Evolutionary conservation across 2,888 invertebrate genomes (phyloP), one percentile per base, ranked within the genome.

Genomic region (Elmis aenea): DNA sequence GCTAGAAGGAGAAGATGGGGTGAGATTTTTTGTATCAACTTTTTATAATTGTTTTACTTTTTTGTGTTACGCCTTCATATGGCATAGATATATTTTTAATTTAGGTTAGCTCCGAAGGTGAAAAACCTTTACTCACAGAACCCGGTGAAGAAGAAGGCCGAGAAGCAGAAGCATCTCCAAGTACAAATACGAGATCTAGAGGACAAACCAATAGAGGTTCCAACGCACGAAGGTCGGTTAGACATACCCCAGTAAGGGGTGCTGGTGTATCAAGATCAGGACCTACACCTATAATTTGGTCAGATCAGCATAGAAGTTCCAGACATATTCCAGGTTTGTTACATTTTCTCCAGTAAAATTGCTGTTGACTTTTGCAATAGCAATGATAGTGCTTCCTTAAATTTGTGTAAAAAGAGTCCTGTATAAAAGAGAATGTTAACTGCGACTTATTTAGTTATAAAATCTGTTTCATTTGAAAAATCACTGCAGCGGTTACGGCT

Each of bases 91-190:
- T 9, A 29, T 18, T 12, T 27, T 13, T 33, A 26, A 15, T 11
- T 18, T 9, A 64, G 64, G 78, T 77, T 11, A 76, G 74, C 37
- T 78, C 79, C 1, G 81, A 81, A 55, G 76, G 76, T 11, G 81
- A 81, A 57, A 80, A 80, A 51, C 72, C 72, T 26, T 61, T 69
- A 9, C 68, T 70, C 11, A 56, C 62, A 4, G 73, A 68, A 25
- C 5, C 18, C 8, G 66, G 61, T 5, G 66, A 65, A 44, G 85
- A 86, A 61, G 87, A 87, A 59, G 86, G 83, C 2, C 79, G 87
- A 30, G 87, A 87, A 67, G 87, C 87, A 2, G 87, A 87, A 64
- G 87, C 87, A 2, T 79, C 78, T 1, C 78, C 76, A 2, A 77
- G 77, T 11, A 74, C 75, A 27, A 78, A 76, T 45, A 76, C 76